These are phyloP conservation scores for Glossosoma conforme DNA, from an alignment of 1,140 invertebrate species.

Conservation along the genomic window DNA sequence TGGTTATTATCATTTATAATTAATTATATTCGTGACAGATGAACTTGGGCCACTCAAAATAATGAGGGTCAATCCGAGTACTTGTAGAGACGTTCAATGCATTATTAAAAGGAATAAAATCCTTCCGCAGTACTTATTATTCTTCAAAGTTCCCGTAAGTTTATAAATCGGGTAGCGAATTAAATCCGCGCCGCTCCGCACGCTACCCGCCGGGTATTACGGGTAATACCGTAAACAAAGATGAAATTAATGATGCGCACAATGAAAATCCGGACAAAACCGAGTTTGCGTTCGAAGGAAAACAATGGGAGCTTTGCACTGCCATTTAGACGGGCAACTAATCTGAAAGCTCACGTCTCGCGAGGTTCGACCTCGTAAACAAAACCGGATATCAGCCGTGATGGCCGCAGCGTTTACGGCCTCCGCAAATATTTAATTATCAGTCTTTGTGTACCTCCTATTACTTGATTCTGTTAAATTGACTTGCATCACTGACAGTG, in stretches of 20 bases:
- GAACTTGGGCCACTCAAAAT: neutral
- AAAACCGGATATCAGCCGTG: slow-evolving; percentile 13
- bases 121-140: slow-evolving; percentile 5
- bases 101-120: slow-evolving; percentile 19
- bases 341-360: slow-evolving; percentile 22
- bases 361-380: slow-evolving; percentile 6
- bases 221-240: slow-evolving; percentile 32
- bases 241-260: slow-evolving; percentile 33
- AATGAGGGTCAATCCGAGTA: neutral
- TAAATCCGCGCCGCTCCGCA: slow-evolving; percentile 23
- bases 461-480: no score
- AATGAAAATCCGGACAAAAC: slow-evolving; percentile 32
- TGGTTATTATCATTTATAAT: slow-evolving; percentile 27
- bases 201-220: slow-evolving; percentile 21
- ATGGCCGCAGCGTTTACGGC: slow-evolving; percentile 5
- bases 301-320: slow-evolving; percentile 29
- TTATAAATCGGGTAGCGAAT: slow-evolving; percentile 25
- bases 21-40: slow-evolving; percentile 15
- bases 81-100: slow-evolving; percentile 9
- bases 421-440: no score
- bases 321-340: slow-evolving; percentile 29
- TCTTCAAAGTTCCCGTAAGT: slow-evolving; percentile 2
- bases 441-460: no score
- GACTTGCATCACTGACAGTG: no score
- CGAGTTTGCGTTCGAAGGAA: slow-evolving; percentile 29